Evolutionary conservation across 2,888 invertebrate genomes (phyloP), one percentile per base, ranked within the genome.

Genomic region (Netelia fuscicornis): DNA sequence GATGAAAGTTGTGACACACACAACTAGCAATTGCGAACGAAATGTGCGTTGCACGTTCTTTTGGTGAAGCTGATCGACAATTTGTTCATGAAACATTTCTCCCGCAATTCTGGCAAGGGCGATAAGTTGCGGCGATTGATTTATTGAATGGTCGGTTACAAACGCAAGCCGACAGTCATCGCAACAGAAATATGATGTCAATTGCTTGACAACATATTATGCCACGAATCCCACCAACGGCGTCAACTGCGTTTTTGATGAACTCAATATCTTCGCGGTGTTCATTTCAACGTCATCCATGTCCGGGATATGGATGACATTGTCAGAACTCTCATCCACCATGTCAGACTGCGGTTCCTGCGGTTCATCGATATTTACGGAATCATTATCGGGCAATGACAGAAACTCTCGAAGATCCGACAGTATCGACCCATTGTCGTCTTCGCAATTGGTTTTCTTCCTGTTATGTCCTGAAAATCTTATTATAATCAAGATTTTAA

Each of bases 401-500:
- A 54, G 2, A 54, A 54, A 54, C n/a, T 54, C 13, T 6, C 54
- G 17, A 54, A n/a, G n/a, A 54, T 54, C n/a, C 13, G 54, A 54
- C 54, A 30, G 30, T 5, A 30, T 5, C 30, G 30, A 30, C 5
- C 2, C 13, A 54, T 6, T 17, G 54, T 54, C 54, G n/a, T 11
- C 6, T 54, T n/a, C 54, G 17, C 54, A 54, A 54, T 54, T 54
- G 54, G n/a, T 6, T 5, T 17, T 17, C 13, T 17, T 13, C n/a
- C 54, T 54, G 2, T 54, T 13, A n/a, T 13, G 54, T n/a, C n/a
- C 54, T n/a, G 54, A 54, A 54, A 54, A 17, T n/a, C 17, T 54
- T 1, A n/a, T n/a, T n/a, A 54, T 6, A 11, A 54, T 54, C 5
- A 6, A 54, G 25, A 67, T 20, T 23, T 67, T 77, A n/a, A 77